These are phyloP conservation scores for Xenopus petersii DNA, from an alignment of 2,797 vertebrate genomes.

Conservation along the genomic window DNA sequence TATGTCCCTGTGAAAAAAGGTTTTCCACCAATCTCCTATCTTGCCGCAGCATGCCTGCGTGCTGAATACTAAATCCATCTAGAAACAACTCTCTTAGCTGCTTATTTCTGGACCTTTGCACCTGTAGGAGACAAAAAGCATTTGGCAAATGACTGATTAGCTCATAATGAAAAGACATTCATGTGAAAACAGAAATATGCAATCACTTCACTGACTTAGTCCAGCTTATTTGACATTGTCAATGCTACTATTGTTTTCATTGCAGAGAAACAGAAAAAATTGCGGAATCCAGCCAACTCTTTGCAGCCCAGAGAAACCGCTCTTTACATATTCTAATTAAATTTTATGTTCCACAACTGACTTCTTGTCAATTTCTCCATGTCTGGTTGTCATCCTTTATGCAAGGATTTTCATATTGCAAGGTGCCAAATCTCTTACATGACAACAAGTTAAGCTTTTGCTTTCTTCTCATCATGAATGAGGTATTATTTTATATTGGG, in stretches of 20 bases:
- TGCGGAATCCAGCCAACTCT: conserved; percentile 23
- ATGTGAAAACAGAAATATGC: conserved; percentile 42
- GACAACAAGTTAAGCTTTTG: neutral
- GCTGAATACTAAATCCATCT: conserved; percentile 95
- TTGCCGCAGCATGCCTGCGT: conserved; percentile 91
- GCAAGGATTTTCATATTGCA: neutral
- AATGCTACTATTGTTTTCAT: conserved; percentile 36
- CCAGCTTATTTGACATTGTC: conserved; percentile 40
- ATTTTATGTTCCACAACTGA: conserved; percentile 28
- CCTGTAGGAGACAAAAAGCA: conserved; percentile 64
- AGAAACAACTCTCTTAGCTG: conserved; percentile 94
- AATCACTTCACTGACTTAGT: conserved; percentile 31
- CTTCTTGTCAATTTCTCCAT: conserved; percentile 7
- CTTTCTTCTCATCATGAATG: neutral
- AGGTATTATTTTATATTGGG: neutral
- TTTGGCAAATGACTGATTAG: conserved; percentile 44
- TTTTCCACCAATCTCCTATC: conserved; percentile 91
- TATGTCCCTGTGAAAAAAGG: conserved; percentile 88
- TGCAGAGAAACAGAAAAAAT: conserved; percentile 25
- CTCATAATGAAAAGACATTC: conserved; percentile 44
- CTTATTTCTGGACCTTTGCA: conserved; percentile 94
- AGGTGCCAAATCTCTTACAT: neutral
- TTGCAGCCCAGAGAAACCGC: conserved; percentile 10
- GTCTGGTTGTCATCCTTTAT: neutral
- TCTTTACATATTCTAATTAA: conserved; percentile 19